These are phyloP conservation scores for Periophthalmodon schlosseri DNA, from an alignment of 2,113 vertebrate species.

Conservation along the genomic window DNA sequence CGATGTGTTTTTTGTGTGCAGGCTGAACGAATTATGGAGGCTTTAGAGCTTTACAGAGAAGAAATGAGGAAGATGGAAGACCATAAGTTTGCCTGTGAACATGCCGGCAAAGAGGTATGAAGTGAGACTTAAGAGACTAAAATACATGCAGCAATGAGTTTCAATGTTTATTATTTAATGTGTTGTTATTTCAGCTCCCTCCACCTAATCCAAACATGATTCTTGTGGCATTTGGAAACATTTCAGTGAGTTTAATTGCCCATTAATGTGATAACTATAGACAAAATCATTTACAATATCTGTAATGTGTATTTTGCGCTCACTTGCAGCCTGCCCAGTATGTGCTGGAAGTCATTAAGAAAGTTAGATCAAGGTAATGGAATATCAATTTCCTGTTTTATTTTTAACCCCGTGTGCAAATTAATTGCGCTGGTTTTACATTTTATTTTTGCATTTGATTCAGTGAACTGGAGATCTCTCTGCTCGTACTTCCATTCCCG, in stretches of 20 bases:
- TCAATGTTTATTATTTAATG: background rate
- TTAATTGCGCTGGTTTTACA: background rate
- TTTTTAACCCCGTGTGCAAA: background rate
- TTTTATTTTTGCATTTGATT: background rate
- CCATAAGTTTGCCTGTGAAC: slow-evolving; percentile 83
- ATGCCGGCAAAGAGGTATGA: slow-evolving; percentile 87
- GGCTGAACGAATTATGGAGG: slow-evolving; percentile 97
- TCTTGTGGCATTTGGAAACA: slow-evolving; percentile 85
- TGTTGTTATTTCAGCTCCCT: slow-evolving; percentile 80
- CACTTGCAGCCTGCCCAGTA: slow-evolving; percentile 84
- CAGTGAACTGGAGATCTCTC: slow-evolving; percentile 94
- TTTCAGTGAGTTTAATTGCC: slow-evolving; percentile 83
- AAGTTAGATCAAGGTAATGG: slow-evolving; percentile 91
- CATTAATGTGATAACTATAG: background rate
- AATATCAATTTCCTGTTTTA: background rate
- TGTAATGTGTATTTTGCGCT: background rate
- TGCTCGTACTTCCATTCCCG: slow-evolving; percentile 92
- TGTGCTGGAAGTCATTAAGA: slow-evolving; percentile 90
- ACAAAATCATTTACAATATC: background rate
- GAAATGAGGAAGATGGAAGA: slow-evolving; percentile 86
- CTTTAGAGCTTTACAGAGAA: slow-evolving; percentile 87
- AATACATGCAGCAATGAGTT: background rate
- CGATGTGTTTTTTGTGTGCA: slow-evolving; percentile 48
- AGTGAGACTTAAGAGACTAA: background rate
- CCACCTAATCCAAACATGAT: slow-evolving; percentile 84